Base-by-base conservation (phyloP, 1,140 invertebrate genomes). In the Cherax quadricarinatus region DNA sequence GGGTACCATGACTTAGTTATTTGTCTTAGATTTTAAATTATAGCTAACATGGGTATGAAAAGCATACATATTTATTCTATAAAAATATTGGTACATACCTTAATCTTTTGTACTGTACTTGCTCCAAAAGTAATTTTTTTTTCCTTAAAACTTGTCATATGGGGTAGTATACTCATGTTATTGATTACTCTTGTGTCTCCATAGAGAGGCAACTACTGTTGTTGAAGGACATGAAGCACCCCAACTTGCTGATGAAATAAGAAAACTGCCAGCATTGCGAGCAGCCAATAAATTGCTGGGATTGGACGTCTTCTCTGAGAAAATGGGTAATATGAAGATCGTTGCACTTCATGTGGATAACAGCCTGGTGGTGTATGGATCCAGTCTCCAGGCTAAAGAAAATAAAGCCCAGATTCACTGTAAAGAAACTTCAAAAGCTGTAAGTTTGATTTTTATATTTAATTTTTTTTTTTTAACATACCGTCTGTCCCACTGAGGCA, bases 221-320 rank as follows among this genome's bases (percentile, higher is more conserved):
- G 86, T 89, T 16, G 93, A 86, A 24, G 90, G 94, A 21, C 94
- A 94, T 18, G 93, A 85, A 30, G 94, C 93, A 21, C 84, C 93
- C 30, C 88, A 94, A 10, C 88, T 96, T 10, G 94, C 96, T 53
- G 98, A 98, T 95, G 97, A 98, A 95, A 96, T 98, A 3, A 96
- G 96, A 94, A 95, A 97, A 83, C 94, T 98, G 24, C 95, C 96
- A 14, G 95, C 95, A 14, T 95, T 98, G 5, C 97, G 97, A 95
- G 94, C 96, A 9, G 95, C 95, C 4, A 95, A 95, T 16, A 98
- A 97, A 96, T 95, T 97, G 7, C 98, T 98, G 95, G 96, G 96
- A 14, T 94, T 97, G 1, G 96, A 97, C 94, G 94, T 97, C 21
- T 94, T 97, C 7, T 94, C 97, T 83, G 97, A 97, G 21, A 96